Evolutionary conservation across 2,113 vertebrate species (phyloP), one percentile per base, ranked within the genome.

Genomic region (Megaceryle torquata): DNA sequence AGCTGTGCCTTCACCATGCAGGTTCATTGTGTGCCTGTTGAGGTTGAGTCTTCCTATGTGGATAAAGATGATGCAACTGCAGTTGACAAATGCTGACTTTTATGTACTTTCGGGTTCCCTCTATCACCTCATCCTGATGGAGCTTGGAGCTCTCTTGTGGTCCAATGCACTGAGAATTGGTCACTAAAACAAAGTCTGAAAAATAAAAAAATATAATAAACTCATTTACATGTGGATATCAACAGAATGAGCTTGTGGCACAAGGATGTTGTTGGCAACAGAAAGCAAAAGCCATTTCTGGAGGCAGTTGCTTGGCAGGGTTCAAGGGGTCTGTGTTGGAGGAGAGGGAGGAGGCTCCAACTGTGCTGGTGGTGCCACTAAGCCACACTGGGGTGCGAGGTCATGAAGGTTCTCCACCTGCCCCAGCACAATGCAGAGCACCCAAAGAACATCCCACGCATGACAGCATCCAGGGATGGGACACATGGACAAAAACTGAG

Each of bases 281-380:
- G 41, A 56, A 13, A 61, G 61, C 15, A 35, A 75, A 80, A 75
- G 14, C 53, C 11, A 6, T 4, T 68, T 75, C 39, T 81, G 68
- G 39, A 81, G 35, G 19, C 0, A 3, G 64, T 21, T 77, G 24
- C 64, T 61, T 1, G 0, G 28, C 0, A 2, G 80, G 50, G 35
- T 15, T 64, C 2, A 4, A 71, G 35, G 25, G 17, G 4, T 50
- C 72, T 50, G 25, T 43, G 35, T 50, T 37, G 54, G 63, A 25
- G 63, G 56, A 82, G 46, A 25, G 13, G 39, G 63, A 48, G 6
- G 25, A 31, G 53, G 61, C 22, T 85, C 67, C 59, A 39, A 51
- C 74, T 2, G 0, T 48, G 48, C 28, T 3, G 2, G 16, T 0
- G 2, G 35, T 65, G 51, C 11, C 1, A 3, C 69, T 25, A 41